These are phyloP conservation scores for Pseudorectes ferrugineus DNA, from an alignment of 2,113 vertebrate species.

Conservation along the genomic window DNA sequence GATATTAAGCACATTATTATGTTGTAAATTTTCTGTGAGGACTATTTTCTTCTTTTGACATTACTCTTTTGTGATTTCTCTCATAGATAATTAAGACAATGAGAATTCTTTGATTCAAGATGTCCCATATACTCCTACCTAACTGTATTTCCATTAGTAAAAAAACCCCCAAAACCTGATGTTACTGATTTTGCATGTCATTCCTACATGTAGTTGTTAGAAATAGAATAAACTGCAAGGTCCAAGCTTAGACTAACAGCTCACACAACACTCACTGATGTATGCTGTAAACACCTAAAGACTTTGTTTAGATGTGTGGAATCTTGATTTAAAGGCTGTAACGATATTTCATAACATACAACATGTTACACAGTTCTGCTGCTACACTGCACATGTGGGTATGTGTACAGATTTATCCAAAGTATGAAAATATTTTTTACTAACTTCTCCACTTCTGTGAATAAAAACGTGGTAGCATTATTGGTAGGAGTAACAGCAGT, in stretches of 20 bases:
- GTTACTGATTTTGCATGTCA: not conserved
- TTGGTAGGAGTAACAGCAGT: not conserved
- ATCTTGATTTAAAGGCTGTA: not conserved
- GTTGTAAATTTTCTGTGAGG: not conserved
- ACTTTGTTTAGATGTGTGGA: not conserved
- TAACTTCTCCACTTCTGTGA: not conserved
- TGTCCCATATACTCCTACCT: not conserved
- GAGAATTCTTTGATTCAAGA: not conserved
- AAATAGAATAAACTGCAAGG: not conserved
- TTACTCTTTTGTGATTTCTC: not conserved
- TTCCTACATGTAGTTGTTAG: not conserved
- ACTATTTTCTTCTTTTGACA: not conserved
- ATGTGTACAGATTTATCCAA: not conserved
- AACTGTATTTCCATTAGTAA: not conserved
- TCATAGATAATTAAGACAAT: not conserved
- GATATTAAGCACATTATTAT: not conserved
- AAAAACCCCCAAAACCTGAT: fast-evolving
- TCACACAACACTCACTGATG: not conserved
- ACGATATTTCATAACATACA: not conserved
- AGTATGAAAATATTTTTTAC: not conserved
- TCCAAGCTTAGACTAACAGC: not conserved
- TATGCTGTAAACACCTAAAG: not conserved
- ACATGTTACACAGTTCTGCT: not conserved
- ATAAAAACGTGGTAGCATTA: not conserved
- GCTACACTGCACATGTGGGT: not conserved